Evolutionary conservation across 2,113 vertebrate genomes (phyloP).

Genomic region (Orcinus orca): DNA sequence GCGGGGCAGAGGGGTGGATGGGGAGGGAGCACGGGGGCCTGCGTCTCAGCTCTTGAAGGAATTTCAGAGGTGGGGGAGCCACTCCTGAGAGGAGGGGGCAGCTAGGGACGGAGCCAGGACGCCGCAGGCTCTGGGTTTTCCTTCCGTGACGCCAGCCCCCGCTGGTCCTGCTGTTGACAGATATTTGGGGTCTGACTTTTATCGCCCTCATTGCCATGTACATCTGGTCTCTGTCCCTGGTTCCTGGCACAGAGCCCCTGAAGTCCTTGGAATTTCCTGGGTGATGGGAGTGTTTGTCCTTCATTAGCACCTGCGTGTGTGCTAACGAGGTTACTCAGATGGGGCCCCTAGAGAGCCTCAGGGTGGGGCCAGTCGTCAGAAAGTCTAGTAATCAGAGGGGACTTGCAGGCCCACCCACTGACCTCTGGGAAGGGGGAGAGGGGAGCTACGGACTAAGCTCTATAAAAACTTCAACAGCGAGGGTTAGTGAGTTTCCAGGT

Average conservation of each 20-base stretch:
- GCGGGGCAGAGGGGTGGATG: not conserved
- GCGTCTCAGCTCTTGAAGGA: not conserved
- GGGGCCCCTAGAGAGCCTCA: not conserved
- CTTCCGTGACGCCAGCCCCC: not conserved
- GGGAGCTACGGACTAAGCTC: not conserved
- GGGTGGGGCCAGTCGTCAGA: not conserved
- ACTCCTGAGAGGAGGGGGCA: fast-evolving
- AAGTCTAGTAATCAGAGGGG: not conserved
- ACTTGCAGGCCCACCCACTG: not conserved
- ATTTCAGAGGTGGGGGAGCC: not conserved
- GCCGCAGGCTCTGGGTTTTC: fast-evolving
- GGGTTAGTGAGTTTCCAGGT: not conserved
- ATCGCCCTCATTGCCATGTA: too few species aligned
- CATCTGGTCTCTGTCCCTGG: not conserved
- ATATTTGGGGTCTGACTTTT: fast-evolving
- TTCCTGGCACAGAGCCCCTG: not conserved
- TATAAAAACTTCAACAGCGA: not conserved
- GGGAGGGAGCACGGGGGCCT: fast-evolving
- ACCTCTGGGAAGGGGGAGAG: fast-evolving
- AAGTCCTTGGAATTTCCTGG: not conserved
- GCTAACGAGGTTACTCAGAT: not conserved
- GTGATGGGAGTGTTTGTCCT: not conserved
- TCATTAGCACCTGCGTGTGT: not conserved
- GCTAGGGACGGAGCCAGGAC: fast-evolving
- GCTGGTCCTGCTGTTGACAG: not conserved